These are phyloP conservation scores for Romanomermis culicivorax DNA, from an alignment of 2,888 invertebrate species.

Conservation along the genomic window DNA sequence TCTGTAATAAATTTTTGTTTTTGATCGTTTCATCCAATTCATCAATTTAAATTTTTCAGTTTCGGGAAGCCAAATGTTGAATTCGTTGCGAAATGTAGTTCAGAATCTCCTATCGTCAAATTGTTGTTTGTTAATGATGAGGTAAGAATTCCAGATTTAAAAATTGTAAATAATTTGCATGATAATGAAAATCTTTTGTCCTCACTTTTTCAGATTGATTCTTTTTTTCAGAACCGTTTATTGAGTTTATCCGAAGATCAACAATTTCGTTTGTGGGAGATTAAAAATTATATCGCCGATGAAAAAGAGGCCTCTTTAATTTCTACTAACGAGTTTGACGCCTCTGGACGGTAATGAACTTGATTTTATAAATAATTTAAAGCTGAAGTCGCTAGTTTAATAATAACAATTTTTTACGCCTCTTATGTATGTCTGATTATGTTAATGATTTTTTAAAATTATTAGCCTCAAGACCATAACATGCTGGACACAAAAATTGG, in stretches of 20 bases:
- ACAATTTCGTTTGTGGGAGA: slow-evolving; percentile 84
- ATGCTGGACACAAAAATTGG: slow-evolving; percentile 51
- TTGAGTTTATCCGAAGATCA: slow-evolving; percentile 76
- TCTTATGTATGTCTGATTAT: too few species aligned
- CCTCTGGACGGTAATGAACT: slow-evolving; percentile 6
- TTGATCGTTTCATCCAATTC: too few species aligned
- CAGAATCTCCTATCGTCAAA: too few species aligned
- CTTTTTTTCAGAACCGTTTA: slow-evolving; percentile 46
- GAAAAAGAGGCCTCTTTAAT: slow-evolving; percentile 23
- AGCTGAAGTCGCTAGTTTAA: slow-evolving; percentile 3
- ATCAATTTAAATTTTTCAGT: too few species aligned
- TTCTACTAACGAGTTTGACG: slow-evolving; percentile 18
- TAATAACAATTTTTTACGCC: neutral
- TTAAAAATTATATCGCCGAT: slow-evolving; percentile 38
- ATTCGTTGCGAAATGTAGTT: neutral
- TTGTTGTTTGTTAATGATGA: too few species aligned
- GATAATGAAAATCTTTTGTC: too few species aligned
- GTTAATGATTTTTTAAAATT: too few species aligned
- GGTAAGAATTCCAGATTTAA: too few species aligned
- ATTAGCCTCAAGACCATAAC: slow-evolving; percentile 62
- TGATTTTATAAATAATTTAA: neutral
- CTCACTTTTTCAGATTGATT: neutral
- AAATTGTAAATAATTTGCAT: too few species aligned
- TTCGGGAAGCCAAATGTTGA: too few species aligned
- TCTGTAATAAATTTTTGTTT: too few species aligned